A percentile compares a stretch with the other conserved stretches of the same genome.
Evolutionary conservation across 2,888 invertebrate species (phyloP).

Genomic region (Chaetoderma sp.): DNA sequence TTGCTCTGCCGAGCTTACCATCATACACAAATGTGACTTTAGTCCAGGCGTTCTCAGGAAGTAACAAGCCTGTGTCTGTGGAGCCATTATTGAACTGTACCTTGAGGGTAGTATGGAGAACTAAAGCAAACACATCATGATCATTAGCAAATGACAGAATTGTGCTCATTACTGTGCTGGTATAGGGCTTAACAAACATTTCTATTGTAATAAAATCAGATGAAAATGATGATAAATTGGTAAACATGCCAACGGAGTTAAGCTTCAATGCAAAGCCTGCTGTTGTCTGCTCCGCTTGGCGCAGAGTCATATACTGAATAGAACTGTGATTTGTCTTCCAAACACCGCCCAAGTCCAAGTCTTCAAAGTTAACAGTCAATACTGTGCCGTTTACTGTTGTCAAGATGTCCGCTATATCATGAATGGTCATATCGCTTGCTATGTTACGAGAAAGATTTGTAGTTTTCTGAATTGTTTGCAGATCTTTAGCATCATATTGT

Average conservation of each 20-base stretch:
- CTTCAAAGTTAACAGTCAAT: no score
- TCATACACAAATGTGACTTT: slow-evolving; percentile 45
- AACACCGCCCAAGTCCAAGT: no score
- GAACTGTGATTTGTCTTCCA: no score
- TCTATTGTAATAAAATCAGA: slow-evolving; percentile 40
- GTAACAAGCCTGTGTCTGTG: slow-evolving; percentile 31
- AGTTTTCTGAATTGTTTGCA: no score
- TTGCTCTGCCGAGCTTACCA: slow-evolving; percentile 33
- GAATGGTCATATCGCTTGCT: no score
- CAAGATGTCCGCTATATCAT: no score
- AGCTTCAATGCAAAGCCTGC: slow-evolving; percentile 46
- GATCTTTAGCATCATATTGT: no score
- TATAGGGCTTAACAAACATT: slow-evolving; percentile 38
- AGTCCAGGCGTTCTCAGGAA: slow-evolving; percentile 45
- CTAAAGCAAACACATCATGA: slow-evolving; percentile 31
- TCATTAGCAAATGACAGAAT: slow-evolving; percentile 43
- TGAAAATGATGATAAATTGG: slow-evolving; percentile 15
- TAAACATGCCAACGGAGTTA: slow-evolving; percentile 34
- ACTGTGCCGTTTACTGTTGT: no score
- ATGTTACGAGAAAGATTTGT: no score
- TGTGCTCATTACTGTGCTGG: slow-evolving; percentile 19
- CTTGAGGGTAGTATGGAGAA: neutral
- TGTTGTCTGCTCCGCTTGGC: slow-evolving; percentile 32
- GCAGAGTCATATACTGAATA: slow-evolving; percentile 36
- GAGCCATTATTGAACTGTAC: slow-evolving; percentile 4